Evolutionary conservation across 2,888 invertebrate species (phyloP), one percentile per base, ranked within the genome.

Genomic region (Platycheirus rosarum): DNA sequence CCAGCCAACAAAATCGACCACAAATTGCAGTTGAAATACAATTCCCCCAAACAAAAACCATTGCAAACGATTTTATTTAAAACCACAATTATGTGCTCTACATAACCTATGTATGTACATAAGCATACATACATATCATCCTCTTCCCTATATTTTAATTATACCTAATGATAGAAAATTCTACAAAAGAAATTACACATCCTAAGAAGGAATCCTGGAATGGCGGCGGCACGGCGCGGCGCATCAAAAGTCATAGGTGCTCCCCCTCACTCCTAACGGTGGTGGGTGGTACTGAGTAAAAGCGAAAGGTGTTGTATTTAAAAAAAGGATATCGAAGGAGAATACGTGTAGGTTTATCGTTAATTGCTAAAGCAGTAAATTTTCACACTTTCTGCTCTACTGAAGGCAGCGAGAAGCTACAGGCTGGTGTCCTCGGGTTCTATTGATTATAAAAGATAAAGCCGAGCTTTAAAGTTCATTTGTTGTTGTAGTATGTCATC

Each of bases 1-100:
- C 63, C 63, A 70, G 76, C 77, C 77, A 77, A 57, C 77, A 71
- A 53, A 57, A 51, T 26, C 18, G 14, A 71, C 77, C 77, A 35
- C 65, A 77, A 71, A 71, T 66, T 71, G 40, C 14, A 66, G 51
- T 71, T 71, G 57, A 71, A 71, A 71, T 14, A 60, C 26, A 18
- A 20, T 20, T 13, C 13, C 32, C 35, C 9, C 14, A 46, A 46
- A 7, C 37, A 13, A 42, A 55, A 32, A 18, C 46, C 62, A 76
- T 48, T 37, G 46, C 20, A 53, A 46, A 48, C 37, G 29, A 18
- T 63, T 69, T 62, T 68, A 62, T 68, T 62, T 13, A 60, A 32
- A 75, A 69, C 75, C 75, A 63, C 76, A 69, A 16, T 48, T 48
- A 49, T 57, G 55, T 14, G 32, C 8, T 32, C 5, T 4, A 7